A percentile compares a stretch with the other conserved stretches of the same genome.
Evolutionary conservation across 2,888 invertebrate species (phyloP).

Genomic region (Carabus problematicus): DNA sequence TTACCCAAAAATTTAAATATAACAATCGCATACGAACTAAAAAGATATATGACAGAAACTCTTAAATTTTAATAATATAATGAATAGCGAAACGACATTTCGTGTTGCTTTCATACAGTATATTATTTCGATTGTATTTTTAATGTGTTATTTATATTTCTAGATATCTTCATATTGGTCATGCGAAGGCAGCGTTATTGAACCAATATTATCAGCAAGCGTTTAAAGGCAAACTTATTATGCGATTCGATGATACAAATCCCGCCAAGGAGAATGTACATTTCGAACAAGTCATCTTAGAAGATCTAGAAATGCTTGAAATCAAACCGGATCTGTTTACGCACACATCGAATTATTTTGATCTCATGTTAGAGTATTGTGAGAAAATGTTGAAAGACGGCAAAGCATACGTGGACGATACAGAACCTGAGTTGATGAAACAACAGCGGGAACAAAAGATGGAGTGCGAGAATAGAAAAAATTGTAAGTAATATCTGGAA

Average conservation of each 20-base stretch:
- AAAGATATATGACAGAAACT: too few species aligned
- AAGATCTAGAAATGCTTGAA: conserved; percentile 89
- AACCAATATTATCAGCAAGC: conserved; percentile 96
- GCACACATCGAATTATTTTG: conserved; percentile 97
- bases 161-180: conserved; percentile 94
- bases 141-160: conserved; percentile 45
- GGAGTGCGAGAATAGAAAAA: conserved; percentile 84
- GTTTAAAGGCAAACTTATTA: conserved; percentile 93
- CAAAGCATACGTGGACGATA: conserved; percentile 97
- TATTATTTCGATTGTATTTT: too few species aligned
- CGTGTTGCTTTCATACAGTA: too few species aligned
- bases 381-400: conserved; percentile 84
- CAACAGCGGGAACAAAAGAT: conserved; percentile 87
- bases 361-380: conserved; percentile 86
- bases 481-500: conserved; percentile 67
- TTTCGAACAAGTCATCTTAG: conserved; percentile 96
- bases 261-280: conserved; percentile 98
- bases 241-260: conserved; percentile 99
- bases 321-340: conserved; percentile 93
- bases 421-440: conserved; percentile 94
- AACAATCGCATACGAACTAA: background rate
- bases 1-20: conserved; percentile 20
- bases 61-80: too few species aligned
- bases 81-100: too few species aligned
- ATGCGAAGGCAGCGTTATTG: conserved; percentile 97